These are phyloP conservation scores for Metopia argyrocephala DNA, from an alignment of 2,888 invertebrate genomes.

Conservation along the genomic window DNA sequence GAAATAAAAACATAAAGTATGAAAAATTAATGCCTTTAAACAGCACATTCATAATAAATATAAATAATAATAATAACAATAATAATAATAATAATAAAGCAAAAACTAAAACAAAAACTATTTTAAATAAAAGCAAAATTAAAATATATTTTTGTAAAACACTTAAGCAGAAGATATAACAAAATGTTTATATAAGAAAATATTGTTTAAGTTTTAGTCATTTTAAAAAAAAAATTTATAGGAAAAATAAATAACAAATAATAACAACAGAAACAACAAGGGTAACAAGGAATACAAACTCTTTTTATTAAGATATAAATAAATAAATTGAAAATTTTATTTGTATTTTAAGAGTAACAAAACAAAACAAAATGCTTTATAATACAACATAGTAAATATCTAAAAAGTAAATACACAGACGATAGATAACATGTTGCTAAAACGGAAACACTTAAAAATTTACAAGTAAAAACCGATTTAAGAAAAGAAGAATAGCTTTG, in stretches of 20 bases:
- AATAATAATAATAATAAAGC: too few species aligned
- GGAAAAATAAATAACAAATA: slow-evolving; percentile 26
- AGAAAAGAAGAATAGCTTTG: too few species aligned
- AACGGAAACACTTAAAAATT: too few species aligned
- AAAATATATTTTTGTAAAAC: slow-evolving; percentile 59
- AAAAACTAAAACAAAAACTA: slow-evolving; percentile 56
- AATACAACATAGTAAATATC: not conserved
- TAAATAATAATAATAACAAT: slow-evolving; percentile 56
- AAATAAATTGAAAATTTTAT: slow-evolving; percentile 29
- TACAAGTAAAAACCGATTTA: too few species aligned
- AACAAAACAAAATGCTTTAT: slow-evolving; percentile 2
- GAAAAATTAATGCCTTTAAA: slow-evolving; percentile 56
- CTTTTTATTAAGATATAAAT: slow-evolving; percentile 10
- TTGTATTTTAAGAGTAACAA: slow-evolving; percentile 20
- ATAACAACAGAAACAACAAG: slow-evolving; percentile 14
- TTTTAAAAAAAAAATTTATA: slow-evolving; percentile 53
- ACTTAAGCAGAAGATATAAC: slow-evolving; percentile 35
- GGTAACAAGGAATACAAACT: not conserved
- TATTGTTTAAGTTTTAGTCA: slow-evolving; percentile 60
- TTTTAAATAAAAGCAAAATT: slow-evolving; percentile 48
- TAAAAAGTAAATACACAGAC: not conserved
- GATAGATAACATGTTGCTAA: not conserved
- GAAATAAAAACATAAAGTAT: slow-evolving; percentile 11
- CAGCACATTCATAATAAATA: slow-evolving; percentile 52
- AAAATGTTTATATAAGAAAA: slow-evolving; percentile 36